These are phyloP conservation scores for Cynocephalus volans DNA, from an alignment of 2,113 vertebrate genomes.

Conservation along the genomic window DNA sequence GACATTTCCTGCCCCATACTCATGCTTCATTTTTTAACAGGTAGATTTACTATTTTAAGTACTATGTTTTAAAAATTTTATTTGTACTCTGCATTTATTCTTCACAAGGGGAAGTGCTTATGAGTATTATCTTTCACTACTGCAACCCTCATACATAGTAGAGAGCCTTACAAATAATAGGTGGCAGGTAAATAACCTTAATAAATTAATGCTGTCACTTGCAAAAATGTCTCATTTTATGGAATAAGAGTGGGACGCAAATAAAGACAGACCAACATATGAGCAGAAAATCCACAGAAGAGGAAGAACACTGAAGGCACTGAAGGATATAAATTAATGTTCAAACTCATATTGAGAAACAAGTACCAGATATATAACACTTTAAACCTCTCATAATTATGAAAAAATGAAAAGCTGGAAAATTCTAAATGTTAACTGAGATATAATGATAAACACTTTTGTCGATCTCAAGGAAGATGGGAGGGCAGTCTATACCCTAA, in stretches of 20 bases:
- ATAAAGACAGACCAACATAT: not conserved
- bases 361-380: not conserved
- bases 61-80: no score
- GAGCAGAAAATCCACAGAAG: not conserved
- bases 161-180: no score
- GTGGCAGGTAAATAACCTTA: no score
- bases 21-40: no score
- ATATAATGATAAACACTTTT: not conserved
- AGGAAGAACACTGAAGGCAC: not conserved
- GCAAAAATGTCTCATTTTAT: no score
- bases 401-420: not conserved
- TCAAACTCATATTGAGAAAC: not conserved
- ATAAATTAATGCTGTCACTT: no score
- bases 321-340: not conserved
- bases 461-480: not conserved
- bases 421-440: not conserved
- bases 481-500: not conserved
- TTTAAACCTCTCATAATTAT: not conserved
- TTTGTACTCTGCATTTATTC: no score
- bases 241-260: not conserved
- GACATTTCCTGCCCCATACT: no score
- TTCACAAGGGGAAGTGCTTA: no score
- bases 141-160: no score
- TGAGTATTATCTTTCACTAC: no score
- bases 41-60: no score